Base-by-base conservation (phyloP, 2,113 vertebrate species). In the Xiphorhynchus elegans region DNA sequence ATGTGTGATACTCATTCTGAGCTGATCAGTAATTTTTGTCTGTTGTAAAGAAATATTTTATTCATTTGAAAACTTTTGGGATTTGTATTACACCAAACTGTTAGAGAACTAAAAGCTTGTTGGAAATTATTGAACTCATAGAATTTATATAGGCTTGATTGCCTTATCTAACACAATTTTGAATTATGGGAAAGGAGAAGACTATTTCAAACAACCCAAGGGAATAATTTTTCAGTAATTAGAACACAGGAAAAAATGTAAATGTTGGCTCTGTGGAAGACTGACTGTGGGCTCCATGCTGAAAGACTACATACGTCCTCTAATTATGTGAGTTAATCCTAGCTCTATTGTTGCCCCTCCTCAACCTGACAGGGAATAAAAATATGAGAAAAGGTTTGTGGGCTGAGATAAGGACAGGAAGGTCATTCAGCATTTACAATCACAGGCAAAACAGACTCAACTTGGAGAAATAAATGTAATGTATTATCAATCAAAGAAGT, bases 21-120 rank as follows among this genome's bases (percentile, higher is more conserved):
- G 66, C 62, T 66, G 67, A 91, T 91, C 53, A 60, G 70, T 89
- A 87, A 21, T 72, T 91, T 91, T 88, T 91, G 23, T 53, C n/a
- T 80, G 40, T 82, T 91, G 24, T 44, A 76, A 94, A 84, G 21
- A 75, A 85, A 24, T n/a, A 24, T 74, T 88, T 52, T 59, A 75
- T 68, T 83, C 0, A 63, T 53, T 92, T 81, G 28, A 68, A 68
- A 81, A 94, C 26, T 90, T 64, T 50, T 25, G 42, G 17, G 56
- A 53, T 82, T 89, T 72, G 8, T 87, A 56, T 92, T 82, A 15
- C 53, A 79, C 17, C 3, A 31, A 75, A 75, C 35, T 84, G 52
- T 89, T 68, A 70, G 33, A 55, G 8, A 37, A 50, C 29, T 90
- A 60, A 33, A 92, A 78, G 6, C 31, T 56, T 44, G 26, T 49